These are phyloP conservation scores for Aegithalos caudatus DNA, from an alignment of 2,113 vertebrate species.

Conservation along the genomic window DNA sequence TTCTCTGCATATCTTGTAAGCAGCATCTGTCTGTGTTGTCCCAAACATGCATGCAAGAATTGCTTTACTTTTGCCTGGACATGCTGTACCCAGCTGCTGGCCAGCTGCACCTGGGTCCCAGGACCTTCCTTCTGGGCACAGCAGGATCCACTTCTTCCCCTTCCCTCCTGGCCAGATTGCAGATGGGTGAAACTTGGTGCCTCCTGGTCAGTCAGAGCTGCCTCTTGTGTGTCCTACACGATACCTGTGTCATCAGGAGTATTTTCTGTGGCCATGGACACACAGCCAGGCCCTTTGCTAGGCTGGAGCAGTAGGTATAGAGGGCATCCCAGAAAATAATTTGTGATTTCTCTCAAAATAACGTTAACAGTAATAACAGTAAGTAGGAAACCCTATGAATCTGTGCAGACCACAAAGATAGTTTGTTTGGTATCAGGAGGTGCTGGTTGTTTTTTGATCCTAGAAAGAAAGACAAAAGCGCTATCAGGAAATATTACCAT, in stretches of 20 bases:
- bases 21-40: neutral
- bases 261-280: conserved; percentile 22
- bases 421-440: neutral
- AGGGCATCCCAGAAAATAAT: conserved; percentile 77
- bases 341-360: conserved; percentile 48
- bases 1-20: neutral
- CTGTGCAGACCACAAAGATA: conserved; percentile 36
- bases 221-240: conserved; percentile 75
- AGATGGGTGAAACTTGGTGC: conserved; percentile 45
- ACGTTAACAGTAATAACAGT: conserved; percentile 38
- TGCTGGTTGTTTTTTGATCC: neutral
- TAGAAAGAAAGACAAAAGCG: neutral
- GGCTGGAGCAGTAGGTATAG: conserved; percentile 70
- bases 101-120: conserved; percentile 54
- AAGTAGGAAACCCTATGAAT: conserved; percentile 39
- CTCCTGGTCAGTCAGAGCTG: conserved; percentile 47
- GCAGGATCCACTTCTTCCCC: conserved; percentile 57
- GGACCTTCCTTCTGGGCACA: conserved; percentile 75
- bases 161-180: conserved; percentile 75
- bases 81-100: neutral
- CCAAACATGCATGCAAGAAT: conserved; percentile 59
- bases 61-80: conserved; percentile 80
- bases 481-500: neutral
- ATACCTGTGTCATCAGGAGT: conserved; percentile 73
- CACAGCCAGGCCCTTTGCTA: conserved; percentile 72